phyloP scores from a whole-genome alignment of 2,113 vertebrate genomes.

The Pygoscelis antarcticus region DNA sequence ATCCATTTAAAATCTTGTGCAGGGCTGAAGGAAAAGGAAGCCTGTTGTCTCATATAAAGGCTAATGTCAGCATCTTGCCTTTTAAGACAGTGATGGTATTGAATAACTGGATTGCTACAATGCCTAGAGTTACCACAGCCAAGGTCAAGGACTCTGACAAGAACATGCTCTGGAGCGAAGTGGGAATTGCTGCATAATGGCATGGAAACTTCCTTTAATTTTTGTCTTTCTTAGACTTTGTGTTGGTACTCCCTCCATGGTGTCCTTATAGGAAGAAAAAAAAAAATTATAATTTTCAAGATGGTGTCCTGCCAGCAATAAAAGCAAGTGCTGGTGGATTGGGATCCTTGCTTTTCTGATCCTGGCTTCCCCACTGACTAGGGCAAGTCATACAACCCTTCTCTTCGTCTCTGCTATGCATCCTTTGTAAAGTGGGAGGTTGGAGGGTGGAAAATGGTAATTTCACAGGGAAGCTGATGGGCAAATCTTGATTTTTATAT shows the following conservation, averaged over 20 bases:
- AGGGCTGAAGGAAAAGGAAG: neutral
- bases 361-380: neutral
- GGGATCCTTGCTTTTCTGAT: neutral
- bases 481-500: neutral
- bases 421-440: neutral
- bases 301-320: neutral
- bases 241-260: neutral
- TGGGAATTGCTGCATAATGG: neutral
- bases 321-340: neutral
- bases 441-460: neutral
- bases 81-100: neutral
- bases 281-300: neutral
- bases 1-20: neutral
- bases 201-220: neutral
- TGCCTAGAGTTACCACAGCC: neutral
- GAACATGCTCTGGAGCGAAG: neutral
- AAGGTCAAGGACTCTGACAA: neutral
- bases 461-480: neutral
- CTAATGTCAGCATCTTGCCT: neutral
- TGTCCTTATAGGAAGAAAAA: neutral
- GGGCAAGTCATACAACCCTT: neutral
- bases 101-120: neutral
- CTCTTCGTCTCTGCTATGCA: neutral
- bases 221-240: neutral
- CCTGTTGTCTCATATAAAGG: neutral